These are phyloP conservation scores for Melitaea cinxia DNA, from an alignment of 1,140 invertebrate species.

Conservation along the genomic window DNA sequence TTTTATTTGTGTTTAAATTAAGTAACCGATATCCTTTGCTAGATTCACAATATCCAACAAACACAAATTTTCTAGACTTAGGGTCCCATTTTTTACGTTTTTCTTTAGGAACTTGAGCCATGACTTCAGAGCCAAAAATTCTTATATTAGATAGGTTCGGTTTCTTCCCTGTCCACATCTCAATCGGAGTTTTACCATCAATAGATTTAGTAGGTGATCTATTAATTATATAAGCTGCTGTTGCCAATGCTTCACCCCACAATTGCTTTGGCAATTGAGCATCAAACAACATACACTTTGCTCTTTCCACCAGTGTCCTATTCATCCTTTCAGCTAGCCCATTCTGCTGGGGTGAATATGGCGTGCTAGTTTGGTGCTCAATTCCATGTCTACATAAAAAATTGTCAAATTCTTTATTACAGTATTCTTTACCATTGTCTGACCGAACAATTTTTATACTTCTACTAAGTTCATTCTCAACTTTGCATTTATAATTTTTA, in stretches of 20 bases:
- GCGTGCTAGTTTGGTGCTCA: constrained; percentile 36
- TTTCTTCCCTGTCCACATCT: constrained; percentile 39
- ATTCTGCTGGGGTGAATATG: constrained; percentile 42
- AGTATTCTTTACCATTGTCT: constrained; percentile 42
- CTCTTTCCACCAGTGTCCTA: constrained; percentile 36
- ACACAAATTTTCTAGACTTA: constrained; percentile 37
- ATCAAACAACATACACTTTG: constrained; percentile 40
- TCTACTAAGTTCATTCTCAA: constrained; percentile 36
- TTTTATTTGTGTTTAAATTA: constrained; percentile 35
- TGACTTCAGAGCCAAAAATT: constrained; percentile 40
- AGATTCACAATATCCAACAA: constrained; percentile 44
- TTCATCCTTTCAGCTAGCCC: constrained; percentile 42
- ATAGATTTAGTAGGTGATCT: constrained; percentile 32
- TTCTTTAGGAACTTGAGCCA: constrained; percentile 46
- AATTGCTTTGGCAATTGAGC: constrained; percentile 28
- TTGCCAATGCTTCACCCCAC: constrained; percentile 35
- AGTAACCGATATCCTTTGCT: constrained; percentile 39
- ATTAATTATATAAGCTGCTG: constrained; percentile 39
- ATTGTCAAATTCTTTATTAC: constrained; percentile 35
- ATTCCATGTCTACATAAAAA: constrained; percentile 35
- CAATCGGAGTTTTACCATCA: constrained; percentile 33
- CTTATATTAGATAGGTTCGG: constrained; percentile 38
- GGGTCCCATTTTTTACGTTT: constrained; percentile 43
- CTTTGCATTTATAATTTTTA: constrained; percentile 38
- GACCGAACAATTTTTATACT: constrained; percentile 39